Percentiles rank a stretch among this genome's conserved stretches.
phyloP scores from a whole-genome alignment of 2,113 vertebrate species.

The Thalassoma bifasciatum region DNA sequence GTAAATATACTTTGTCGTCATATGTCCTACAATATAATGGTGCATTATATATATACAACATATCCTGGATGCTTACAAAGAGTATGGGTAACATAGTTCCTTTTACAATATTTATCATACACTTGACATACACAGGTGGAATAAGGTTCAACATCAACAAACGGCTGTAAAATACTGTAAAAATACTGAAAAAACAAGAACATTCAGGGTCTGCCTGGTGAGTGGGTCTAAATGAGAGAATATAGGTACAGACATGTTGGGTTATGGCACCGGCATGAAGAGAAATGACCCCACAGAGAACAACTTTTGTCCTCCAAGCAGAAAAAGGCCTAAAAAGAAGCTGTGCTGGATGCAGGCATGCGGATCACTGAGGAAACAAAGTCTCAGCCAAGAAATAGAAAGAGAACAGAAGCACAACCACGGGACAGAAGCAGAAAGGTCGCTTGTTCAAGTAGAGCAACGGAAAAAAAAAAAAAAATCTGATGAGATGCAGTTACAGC shows the following conservation, averaged over 20 bases:
- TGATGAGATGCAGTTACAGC: slow-evolving; percentile 26
- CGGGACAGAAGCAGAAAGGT: slow-evolving; percentile 66
- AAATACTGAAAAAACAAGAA: slow-evolving; percentile 74
- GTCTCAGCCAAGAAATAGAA: slow-evolving; percentile 65
- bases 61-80: slow-evolving; percentile 65
- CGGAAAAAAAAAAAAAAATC: slow-evolving; percentile 20
- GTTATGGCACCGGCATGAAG: slow-evolving; percentile 59
- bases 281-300: slow-evolving; percentile 39
- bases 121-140: slow-evolving; percentile 63
- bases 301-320: slow-evolving; percentile 36
- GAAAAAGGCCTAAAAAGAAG: slow-evolving; percentile 71
- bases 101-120: slow-evolving; percentile 70
- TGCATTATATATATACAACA: slow-evolving; percentile 71
- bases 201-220: slow-evolving; percentile 81
- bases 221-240: slow-evolving; percentile 61
- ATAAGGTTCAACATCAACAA: slow-evolving; percentile 61
- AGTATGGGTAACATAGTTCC: slow-evolving; percentile 62
- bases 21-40: slow-evolving; percentile 74
- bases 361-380: slow-evolving; percentile 66
- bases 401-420: slow-evolving; percentile 68
- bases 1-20: slow-evolving; percentile 70
- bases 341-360: slow-evolving; percentile 77
- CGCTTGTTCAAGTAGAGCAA: slow-evolving; percentile 47
- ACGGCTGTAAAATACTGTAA: slow-evolving; percentile 72
- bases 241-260: slow-evolving; percentile 51